These are phyloP conservation scores for Parnassius smintheus DNA, from an alignment of 2,888 invertebrate species.

Conservation along the genomic window DNA sequence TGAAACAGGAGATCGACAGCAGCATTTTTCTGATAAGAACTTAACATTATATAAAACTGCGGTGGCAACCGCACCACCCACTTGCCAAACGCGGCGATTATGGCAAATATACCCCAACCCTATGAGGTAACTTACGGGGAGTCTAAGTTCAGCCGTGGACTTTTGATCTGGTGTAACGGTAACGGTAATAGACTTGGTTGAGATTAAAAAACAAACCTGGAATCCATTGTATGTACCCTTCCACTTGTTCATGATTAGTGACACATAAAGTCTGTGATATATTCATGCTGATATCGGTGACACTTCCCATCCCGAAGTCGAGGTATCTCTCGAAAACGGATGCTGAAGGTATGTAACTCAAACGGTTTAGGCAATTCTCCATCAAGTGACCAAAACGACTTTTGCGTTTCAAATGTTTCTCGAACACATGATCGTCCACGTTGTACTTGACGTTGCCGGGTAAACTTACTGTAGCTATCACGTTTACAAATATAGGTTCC, in stretches of 20 bases:
- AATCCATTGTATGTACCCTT: constrained; percentile 69
- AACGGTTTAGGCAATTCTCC: constrained; percentile 67
- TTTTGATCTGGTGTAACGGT: no score
- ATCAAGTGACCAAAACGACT: constrained; percentile 58
- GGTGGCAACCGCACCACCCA: no score
- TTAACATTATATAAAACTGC: no score
- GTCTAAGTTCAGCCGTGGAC: no score
- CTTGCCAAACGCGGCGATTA: no score
- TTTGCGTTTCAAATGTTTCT: constrained; percentile 54
- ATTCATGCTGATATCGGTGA: constrained; percentile 57
- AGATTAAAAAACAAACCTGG: constrained; percentile 48
- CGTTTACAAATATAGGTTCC: constrained; percentile 64
- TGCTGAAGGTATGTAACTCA: constrained; percentile 61
- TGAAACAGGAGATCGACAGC: no score
- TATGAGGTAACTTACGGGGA: no score
- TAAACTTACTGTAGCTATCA: constrained; percentile 57
- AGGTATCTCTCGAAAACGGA: constrained; percentile 67
- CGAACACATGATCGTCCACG: constrained; percentile 57
- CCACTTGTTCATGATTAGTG: constrained; percentile 66
- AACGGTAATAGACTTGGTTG: no score
- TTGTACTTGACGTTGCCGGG: constrained; percentile 56
- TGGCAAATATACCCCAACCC: no score
- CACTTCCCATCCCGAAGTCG: constrained; percentile 67
- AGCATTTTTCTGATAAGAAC: no score
- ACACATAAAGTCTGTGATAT: constrained; percentile 71